phyloP scores from a whole-genome alignment of 2,113 vertebrate species.

The Cyprinus carpio region DNA sequence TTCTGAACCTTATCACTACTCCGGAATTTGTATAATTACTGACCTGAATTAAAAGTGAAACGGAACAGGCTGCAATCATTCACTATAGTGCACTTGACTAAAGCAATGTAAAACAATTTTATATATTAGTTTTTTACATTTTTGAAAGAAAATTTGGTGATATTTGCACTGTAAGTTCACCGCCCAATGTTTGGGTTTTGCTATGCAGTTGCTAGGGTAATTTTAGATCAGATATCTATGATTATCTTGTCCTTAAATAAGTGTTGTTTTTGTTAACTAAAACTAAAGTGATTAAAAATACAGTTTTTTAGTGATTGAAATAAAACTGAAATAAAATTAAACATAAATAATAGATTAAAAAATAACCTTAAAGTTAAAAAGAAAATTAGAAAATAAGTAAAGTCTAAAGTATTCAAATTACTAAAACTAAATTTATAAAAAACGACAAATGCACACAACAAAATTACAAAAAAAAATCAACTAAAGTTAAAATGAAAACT shows the following conservation, averaged over 20 bases:
- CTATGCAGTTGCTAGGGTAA: no score
- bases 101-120: background rate
- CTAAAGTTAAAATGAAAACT: background rate
- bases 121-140: background rate
- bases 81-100: background rate
- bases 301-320: no score
- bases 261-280: background rate
- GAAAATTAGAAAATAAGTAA: no score
- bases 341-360: background rate
- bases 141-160: background rate
- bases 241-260: background rate
- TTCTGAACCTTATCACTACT: background rate
- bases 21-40: background rate
- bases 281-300: background rate
- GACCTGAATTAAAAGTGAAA: slow-evolving; percentile 9
- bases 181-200: background rate
- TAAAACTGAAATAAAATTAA: no score
- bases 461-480: no score
- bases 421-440: no score
- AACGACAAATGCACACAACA: no score
- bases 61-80: background rate
- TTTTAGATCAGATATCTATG: background rate
- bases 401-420: background rate
- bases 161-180: background rate
- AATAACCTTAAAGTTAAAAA: no score